Percentiles rank a stretch among this genome's conserved stretches.
Evolutionary conservation across 2,113 vertebrate genomes (phyloP).

Genomic region (Agapornis roseicollis): DNA sequence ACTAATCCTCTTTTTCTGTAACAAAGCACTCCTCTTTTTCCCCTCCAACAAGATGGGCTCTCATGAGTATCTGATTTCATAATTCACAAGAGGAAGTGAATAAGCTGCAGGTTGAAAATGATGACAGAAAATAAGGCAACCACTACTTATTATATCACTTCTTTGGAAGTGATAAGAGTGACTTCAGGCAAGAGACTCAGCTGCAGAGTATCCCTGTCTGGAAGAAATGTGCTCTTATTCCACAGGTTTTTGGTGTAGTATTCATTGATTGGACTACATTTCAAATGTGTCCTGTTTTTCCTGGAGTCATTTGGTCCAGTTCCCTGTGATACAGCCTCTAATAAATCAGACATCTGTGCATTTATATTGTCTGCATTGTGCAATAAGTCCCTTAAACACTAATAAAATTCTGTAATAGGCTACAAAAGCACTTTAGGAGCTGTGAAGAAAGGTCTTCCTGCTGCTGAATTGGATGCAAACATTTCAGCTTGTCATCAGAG

Average conservation of each 20-base stretch:
- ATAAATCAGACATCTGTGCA: background rate
- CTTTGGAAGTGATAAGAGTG: background rate
- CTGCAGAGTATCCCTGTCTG: background rate
- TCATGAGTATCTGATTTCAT: background rate
- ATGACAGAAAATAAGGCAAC: background rate
- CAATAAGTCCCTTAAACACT: conserved; percentile 27
- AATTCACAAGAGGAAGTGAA: background rate
- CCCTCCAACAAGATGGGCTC: background rate
- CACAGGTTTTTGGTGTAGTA: accelerated
- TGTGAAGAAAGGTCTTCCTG: background rate
- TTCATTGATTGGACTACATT: no score
- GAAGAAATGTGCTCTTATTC: background rate
- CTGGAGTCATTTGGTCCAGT: background rate
- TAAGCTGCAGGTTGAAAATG: background rate
- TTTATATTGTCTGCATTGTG: background rate
- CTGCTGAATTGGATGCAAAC: conserved; percentile 36
- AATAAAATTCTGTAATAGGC: background rate
- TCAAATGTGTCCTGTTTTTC: background rate
- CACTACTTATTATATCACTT: background rate
- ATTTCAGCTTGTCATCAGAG: conserved; percentile 19
- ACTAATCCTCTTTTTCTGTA: background rate
- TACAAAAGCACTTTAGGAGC: conserved; percentile 32
- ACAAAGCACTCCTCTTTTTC: background rate
- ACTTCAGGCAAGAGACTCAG: background rate
- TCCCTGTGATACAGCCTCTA: background rate